Conservation (phyloP, 2,113 vertebrate species). For the Capreolus pygargus region DNA sequence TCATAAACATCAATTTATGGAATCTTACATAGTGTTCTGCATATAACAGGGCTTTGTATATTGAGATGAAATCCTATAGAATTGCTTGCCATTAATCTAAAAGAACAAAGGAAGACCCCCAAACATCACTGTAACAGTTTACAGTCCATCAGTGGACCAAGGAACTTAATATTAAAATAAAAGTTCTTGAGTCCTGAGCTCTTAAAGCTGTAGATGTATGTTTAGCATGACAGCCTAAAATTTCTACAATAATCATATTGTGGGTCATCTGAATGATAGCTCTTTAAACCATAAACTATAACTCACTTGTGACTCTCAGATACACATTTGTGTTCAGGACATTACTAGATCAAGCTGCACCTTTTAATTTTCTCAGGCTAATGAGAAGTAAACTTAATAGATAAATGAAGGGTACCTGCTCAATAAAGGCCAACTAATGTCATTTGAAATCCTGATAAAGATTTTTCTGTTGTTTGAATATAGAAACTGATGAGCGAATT, state of each 20-base stretch:
- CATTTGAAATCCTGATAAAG: conserved; percentile 30
- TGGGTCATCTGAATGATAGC: neutral
- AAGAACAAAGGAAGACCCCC: neutral
- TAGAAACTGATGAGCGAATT: conserved; percentile 10
- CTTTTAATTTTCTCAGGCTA: conserved; percentile 5
- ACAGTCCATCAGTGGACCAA: neutral
- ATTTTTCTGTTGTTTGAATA: conserved; percentile 17
- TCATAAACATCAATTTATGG: neutral
- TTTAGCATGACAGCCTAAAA: neutral
- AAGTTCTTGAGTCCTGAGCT: neutral
- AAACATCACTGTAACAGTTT: neutral
- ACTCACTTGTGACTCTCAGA: neutral
- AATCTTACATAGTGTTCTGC: neutral
- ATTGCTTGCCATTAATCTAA: neutral
- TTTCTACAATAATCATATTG: neutral
- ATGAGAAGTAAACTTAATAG: neutral
- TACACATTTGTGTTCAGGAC: neutral
- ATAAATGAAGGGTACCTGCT: neutral
- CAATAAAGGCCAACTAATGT: neutral
- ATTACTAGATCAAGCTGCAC: neutral
- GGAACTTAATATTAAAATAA: neutral
- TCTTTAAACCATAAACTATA: neutral
- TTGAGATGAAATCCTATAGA: neutral
- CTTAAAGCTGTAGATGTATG: neutral
- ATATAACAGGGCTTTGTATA: neutral